Evolutionary conservation across 2,113 vertebrate genomes (phyloP).

Genomic region (Sinocyclocheilus grahami): DNA sequence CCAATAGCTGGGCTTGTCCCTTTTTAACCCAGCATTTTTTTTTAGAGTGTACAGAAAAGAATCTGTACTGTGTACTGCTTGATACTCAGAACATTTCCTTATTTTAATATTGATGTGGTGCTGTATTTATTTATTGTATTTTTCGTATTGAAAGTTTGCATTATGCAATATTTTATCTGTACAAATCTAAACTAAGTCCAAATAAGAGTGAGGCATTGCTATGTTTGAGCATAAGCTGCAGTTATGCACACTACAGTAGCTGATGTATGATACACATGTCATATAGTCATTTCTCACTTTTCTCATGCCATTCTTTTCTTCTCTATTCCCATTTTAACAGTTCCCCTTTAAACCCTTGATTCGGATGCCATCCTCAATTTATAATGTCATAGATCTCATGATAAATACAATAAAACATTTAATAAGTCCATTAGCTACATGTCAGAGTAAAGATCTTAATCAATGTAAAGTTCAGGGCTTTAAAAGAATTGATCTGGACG

Average conservation of each 20-base stretch:
- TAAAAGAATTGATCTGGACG: constrained; percentile 72
- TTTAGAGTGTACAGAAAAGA: neutral
- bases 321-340: constrained; percentile 39
- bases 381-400: constrained; percentile 72
- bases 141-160: neutral
- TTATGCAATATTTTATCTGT: neutral
- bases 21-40: no score
- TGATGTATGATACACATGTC: neutral
- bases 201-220: neutral
- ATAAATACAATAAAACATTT: constrained; percentile 74
- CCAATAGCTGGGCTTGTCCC: no score
- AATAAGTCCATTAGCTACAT: constrained; percentile 71
- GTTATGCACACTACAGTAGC: neutral
- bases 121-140: neutral
- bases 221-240: neutral
- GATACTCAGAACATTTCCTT: neutral
- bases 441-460: constrained; percentile 77
- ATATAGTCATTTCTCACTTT: constrained; percentile 47
- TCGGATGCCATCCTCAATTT: constrained; percentile 65
- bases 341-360: constrained; percentile 51
- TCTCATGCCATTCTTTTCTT: constrained; percentile 12
- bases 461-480: constrained; percentile 76
- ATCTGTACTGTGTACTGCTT: neutral
- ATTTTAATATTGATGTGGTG: neutral
- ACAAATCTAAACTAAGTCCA: neutral